Evolutionary conservation across 2,113 vertebrate genomes (phyloP), one percentile per base, ranked within the genome.

Genomic region (Corythoichthys intestinalis): DNA sequence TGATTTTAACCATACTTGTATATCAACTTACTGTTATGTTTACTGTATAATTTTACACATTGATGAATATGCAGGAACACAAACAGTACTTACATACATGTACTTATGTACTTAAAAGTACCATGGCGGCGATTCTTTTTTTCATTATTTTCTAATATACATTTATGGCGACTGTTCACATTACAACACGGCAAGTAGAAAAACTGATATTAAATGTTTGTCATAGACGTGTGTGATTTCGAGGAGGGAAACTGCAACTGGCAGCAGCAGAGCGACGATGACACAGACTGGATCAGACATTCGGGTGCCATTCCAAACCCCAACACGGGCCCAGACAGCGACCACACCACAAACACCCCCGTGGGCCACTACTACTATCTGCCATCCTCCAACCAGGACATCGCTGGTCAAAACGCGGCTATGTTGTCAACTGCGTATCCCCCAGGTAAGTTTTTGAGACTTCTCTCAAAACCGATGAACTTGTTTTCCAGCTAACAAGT

Each of bases 331-430:
- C 92, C 91, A 1, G 73, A 81, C 61, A 72, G 66, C 3, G 92
- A 93, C 78, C 92, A 92, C 85, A 90, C 90, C 73, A 91, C 90
- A 74, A 84, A 82, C 84, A 83, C 90, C 6, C 61, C 77, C 11
- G 38, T 2, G 2, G 92, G 92, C 37, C 72, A 86, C 67, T 93
- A 91, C 77, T 79, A 83, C 59, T 86, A 81, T 81, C 85, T 91
- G 70, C 67, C 81, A 3, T 87, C 88, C 41, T 76, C 65, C 15
- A 53, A 50, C 35, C 49, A 48, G 14, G 86, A 84, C 63, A 63
- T 6, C 39, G 57, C 60, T 0, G 69, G 72, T n/a, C 77, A 90
- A 44, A 90, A 28, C 15, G 86, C 89, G 47, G 74, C 72, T 44
- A 91, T 93, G 83, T 85, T 76, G 53, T 88, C 89, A 69, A 82